These are phyloP conservation scores for Neelides sp. DNA, from an alignment of 1,140 invertebrate species.

Conservation along the genomic window DNA sequence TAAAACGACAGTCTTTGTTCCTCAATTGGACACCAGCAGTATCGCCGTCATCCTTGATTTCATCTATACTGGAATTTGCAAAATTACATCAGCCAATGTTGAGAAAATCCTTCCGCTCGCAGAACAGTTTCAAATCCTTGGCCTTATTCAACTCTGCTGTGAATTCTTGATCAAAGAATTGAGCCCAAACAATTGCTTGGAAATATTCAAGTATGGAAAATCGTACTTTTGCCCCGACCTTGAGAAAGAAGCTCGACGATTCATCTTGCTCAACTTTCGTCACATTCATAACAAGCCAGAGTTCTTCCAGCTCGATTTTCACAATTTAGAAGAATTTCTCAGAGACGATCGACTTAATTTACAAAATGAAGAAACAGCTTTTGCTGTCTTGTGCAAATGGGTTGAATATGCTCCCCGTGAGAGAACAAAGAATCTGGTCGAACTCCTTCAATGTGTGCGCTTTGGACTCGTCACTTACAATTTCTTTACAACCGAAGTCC, in stretches of 20 bases:
- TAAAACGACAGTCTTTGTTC: conserved; percentile 39
- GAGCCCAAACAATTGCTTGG: conserved; percentile 48
- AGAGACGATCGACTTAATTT: conserved; percentile 56
- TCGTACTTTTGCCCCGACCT: conserved; percentile 51
- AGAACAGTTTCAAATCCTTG: conserved; percentile 50
- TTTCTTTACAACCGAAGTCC: conserved; percentile 42
- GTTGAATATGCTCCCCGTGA: conserved; percentile 38
- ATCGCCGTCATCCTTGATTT: conserved; percentile 48
- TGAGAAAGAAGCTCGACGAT: conserved; percentile 41
- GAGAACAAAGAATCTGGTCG: conserved; percentile 42
- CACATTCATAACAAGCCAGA: conserved; percentile 36
- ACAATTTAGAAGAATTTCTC: conserved; percentile 45
- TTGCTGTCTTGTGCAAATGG: conserved; percentile 52
- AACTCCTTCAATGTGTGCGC: conserved; percentile 49
- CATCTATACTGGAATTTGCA: conserved; percentile 50
- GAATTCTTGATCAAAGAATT: conserved; percentile 42
- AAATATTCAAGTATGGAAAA: conserved; percentile 55
- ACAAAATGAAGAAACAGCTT: conserved; percentile 52
- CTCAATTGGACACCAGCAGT: conserved; percentile 33
- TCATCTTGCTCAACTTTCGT: conserved; percentile 34
- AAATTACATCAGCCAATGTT: conserved; percentile 46
- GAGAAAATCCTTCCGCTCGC: conserved; percentile 46
- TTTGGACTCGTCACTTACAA: conserved; percentile 52
- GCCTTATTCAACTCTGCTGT: conserved; percentile 51
- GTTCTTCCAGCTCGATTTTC: conserved; percentile 41